Percentiles rank a stretch among this genome's conserved stretches.
Conservation (phyloP, 2,113 vertebrate species). For the Toxotes jaculatrix region DNA sequence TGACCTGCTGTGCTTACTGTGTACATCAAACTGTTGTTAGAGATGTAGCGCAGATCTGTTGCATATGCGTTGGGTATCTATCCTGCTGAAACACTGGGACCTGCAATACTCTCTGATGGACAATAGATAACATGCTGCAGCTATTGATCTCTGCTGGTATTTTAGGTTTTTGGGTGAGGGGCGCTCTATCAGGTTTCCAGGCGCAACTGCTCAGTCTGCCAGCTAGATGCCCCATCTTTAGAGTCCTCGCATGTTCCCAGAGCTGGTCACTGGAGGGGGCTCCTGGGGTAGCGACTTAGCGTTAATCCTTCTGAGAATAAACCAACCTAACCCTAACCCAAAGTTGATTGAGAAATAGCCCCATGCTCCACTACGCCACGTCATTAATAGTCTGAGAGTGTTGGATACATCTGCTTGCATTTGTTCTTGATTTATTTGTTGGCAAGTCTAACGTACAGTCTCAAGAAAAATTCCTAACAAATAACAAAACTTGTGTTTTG, state of each 20-base stretch:
- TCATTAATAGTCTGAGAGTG: not conserved
- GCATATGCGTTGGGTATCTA: conserved; percentile 64
- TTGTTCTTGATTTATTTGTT: not conserved
- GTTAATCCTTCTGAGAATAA: not conserved
- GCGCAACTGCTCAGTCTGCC: conserved; percentile 74
- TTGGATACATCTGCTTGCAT: not conserved
- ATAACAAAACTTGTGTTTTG: not conserved
- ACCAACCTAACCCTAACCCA: too few species aligned
- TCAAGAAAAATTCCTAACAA: not conserved
- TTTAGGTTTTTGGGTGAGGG: conserved; percentile 80
- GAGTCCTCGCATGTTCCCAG: conserved; percentile 59
- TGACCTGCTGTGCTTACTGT: not conserved
- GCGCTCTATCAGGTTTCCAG: conserved; percentile 77
- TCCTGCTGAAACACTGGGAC: conserved; percentile 22
- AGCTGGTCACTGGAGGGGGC: not conserved
- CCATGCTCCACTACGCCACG: not conserved
- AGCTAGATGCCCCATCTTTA: conserved; percentile 28
- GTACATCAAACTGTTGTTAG: not conserved
- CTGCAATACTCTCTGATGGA: conserved; percentile 58
- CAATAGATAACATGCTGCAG: conserved; percentile 78
- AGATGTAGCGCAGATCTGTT: not conserved
- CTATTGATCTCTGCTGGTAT: conserved; percentile 82
- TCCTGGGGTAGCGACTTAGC: conserved; percentile 19
- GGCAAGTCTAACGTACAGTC: not conserved
- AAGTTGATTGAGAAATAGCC: conserved; percentile 15